Conservation (phyloP, 2,797 vertebrate species). For the Eleutherodactylus coqui region DNA sequence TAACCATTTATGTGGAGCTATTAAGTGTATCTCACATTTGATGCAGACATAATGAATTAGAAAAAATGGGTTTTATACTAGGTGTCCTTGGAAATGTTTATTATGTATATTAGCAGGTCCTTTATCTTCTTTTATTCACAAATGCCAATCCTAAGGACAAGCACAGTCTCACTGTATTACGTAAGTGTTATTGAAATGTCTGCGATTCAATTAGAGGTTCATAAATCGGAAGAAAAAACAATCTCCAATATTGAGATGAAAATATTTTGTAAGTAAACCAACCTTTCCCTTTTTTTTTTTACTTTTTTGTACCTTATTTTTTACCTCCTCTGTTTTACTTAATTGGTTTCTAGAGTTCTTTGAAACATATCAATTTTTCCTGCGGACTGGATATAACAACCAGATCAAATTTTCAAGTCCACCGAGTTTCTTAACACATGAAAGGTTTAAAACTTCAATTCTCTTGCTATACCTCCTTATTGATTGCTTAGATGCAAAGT, state of each 20-base stretch:
- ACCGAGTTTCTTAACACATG: slow-evolving; percentile 61
- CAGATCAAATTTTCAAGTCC: slow-evolving; percentile 61
- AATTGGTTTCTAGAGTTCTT: slow-evolving; percentile 60
- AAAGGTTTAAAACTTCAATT: slow-evolving; percentile 62
- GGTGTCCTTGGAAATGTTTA: slow-evolving; percentile 50
- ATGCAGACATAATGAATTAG: slow-evolving; percentile 28
- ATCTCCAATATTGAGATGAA: neutral
- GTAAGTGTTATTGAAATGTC: slow-evolving; percentile 13
- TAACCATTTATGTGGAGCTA: neutral
- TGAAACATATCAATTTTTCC: slow-evolving; percentile 60
- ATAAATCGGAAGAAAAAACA: neutral
- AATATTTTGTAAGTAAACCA: neutral
- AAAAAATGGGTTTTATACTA: neutral
- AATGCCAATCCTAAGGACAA: slow-evolving; percentile 21
- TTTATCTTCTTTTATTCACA: slow-evolving; percentile 25
- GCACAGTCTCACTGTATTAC: neutral
- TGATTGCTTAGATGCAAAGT: slow-evolving; percentile 61
- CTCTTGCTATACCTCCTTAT: slow-evolving; percentile 54
- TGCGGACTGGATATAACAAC: slow-evolving; percentile 51
- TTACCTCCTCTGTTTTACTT: slow-evolving; percentile 59
- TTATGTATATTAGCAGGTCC: slow-evolving; percentile 10
- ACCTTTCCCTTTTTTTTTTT: neutral
- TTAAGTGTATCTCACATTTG: slow-evolving; percentile 35
- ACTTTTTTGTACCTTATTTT: slow-evolving; percentile 25
- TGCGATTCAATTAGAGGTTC: slow-evolving; percentile 7